A percentile compares a stretch with the other conserved stretches of the same genome.
Evolutionary conservation across 1,140 invertebrate species (phyloP).

Genomic region (Manduca sexta): DNA sequence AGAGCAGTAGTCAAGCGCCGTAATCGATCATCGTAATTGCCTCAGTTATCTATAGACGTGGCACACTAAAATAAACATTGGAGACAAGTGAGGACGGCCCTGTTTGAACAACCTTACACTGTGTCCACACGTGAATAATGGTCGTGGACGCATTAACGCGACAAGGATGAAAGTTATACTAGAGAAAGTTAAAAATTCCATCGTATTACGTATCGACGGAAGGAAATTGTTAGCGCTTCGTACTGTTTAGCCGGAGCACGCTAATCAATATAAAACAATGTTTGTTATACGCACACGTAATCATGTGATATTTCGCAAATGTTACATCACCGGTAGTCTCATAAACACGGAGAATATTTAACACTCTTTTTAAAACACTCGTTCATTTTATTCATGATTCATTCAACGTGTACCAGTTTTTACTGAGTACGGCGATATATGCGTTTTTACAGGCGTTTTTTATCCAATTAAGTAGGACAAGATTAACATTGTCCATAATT

Average conservation of each 20-base stretch:
- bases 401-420: not conserved
- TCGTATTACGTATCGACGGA: constrained; percentile 27
- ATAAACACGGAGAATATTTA: constrained; percentile 10
- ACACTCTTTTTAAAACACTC: not conserved
- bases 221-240: constrained; percentile 28
- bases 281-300: constrained; percentile 34
- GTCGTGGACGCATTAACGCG: constrained; percentile 20
- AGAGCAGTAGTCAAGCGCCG: constrained; percentile 33
- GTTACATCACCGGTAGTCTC: constrained; percentile 49
- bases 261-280: constrained; percentile 55
- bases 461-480: too few species aligned
- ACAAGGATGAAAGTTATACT: constrained; percentile 33
- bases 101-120: constrained; percentile 38
- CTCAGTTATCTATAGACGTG: constrained; percentile 34
- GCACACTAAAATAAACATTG: constrained; percentile 41
- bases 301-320: constrained; percentile 38
- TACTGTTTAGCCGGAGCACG: constrained; percentile 45
- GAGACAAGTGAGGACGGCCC: constrained; percentile 47
- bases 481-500: too few species aligned
- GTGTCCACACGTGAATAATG: constrained; percentile 18
- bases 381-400: constrained; percentile 3
- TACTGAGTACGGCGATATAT: not conserved
- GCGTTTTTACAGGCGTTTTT: too few species aligned
- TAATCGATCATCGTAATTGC: constrained; percentile 60
- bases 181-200: constrained; percentile 31